Evolutionary conservation across 35 echinoderm and acorn worm genomes (phyloP).

Genomic region (Holothuria glaberrima): DNA sequence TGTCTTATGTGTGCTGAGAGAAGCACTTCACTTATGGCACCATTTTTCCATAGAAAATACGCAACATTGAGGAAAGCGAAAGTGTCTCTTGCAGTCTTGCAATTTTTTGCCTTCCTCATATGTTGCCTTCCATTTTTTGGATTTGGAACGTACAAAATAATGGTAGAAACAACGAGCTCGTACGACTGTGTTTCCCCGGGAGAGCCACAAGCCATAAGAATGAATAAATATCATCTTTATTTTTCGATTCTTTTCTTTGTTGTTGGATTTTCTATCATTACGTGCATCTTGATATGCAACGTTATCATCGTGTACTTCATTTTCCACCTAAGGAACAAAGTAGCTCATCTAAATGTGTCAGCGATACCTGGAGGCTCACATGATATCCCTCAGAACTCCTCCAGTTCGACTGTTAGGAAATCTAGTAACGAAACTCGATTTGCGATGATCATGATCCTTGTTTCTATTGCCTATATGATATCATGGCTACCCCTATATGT

Average conservation of each 20-base stretch:
- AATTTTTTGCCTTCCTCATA: not conserved
- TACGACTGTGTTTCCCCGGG: conserved; percentile 15
- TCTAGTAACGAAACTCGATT: conserved; percentile 27
- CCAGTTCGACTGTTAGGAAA: too few species aligned
- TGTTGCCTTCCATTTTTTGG: not conserved
- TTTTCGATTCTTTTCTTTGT: conserved; percentile 19
- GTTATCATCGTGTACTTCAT: conserved; percentile 31
- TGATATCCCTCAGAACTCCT: not conserved
- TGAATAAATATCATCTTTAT: conserved; percentile 28
- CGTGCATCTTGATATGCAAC: not conserved
- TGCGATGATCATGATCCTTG: conserved; percentile 21
- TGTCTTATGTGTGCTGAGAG: conserved; percentile 40
- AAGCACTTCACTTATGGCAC: conserved; percentile 8
- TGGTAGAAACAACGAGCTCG: not conserved
- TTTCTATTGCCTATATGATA: too few species aligned
- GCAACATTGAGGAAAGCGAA: conserved; percentile 1
- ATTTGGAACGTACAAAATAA: not conserved
- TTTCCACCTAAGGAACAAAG: conserved; percentile 30
- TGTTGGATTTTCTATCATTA: conserved; percentile 35
- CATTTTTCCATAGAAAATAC: conserved; percentile 7
- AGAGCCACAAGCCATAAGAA: not conserved
- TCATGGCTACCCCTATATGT: too few species aligned
- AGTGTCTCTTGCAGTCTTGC: not conserved
- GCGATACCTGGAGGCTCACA: not conserved
- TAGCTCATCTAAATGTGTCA: conserved; percentile 16